Conservation (phyloP, 2,888 invertebrate species). For the Thumatha senex region DNA sequence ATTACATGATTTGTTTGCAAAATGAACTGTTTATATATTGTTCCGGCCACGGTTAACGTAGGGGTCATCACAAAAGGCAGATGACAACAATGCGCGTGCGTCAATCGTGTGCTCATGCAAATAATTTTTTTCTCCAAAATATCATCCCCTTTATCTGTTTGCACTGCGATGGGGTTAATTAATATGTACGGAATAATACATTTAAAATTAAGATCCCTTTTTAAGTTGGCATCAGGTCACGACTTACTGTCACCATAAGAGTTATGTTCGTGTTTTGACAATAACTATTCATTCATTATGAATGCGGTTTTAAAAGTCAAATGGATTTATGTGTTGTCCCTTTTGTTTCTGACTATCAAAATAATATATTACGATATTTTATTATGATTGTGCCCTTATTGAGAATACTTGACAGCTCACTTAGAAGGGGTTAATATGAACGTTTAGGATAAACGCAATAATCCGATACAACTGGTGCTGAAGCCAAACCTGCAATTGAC, state of each 20-base stretch:
- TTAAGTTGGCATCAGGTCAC: slow-evolving; percentile 75
- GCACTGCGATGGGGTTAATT: slow-evolving; percentile 80
- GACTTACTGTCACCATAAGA: slow-evolving; percentile 78
- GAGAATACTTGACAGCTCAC: slow-evolving; percentile 76
- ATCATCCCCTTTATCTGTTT: slow-evolving; percentile 79
- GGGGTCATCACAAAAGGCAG: slow-evolving; percentile 83
- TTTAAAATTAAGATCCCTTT: slow-evolving; percentile 74
- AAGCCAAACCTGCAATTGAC: slow-evolving; percentile 78
- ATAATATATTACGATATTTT: slow-evolving; percentile 60
- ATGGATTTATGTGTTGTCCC: slow-evolving; percentile 67
- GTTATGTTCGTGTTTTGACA: slow-evolving; percentile 77
- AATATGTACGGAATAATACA: slow-evolving; percentile 80
- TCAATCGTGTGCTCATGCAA: slow-evolving; percentile 83
- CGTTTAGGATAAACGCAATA: slow-evolving; percentile 80
- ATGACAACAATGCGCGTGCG: slow-evolving; percentile 81
- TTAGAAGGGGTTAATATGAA: slow-evolving; percentile 80
- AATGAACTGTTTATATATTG: slow-evolving; percentile 49
- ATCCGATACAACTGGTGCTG: slow-evolving; percentile 79
- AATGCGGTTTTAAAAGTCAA: slow-evolving; percentile 66
- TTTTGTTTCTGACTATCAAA: slow-evolving; percentile 74
- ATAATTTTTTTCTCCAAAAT: slow-evolving; percentile 78
- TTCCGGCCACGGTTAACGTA: slow-evolving; percentile 68
- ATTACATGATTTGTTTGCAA: slow-evolving; percentile 41
- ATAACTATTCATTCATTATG: slow-evolving; percentile 59
- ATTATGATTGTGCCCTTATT: slow-evolving; percentile 68